Evolutionary conservation across 2,888 invertebrate species (phyloP).

Genomic region (Brachycybe producta): DNA sequence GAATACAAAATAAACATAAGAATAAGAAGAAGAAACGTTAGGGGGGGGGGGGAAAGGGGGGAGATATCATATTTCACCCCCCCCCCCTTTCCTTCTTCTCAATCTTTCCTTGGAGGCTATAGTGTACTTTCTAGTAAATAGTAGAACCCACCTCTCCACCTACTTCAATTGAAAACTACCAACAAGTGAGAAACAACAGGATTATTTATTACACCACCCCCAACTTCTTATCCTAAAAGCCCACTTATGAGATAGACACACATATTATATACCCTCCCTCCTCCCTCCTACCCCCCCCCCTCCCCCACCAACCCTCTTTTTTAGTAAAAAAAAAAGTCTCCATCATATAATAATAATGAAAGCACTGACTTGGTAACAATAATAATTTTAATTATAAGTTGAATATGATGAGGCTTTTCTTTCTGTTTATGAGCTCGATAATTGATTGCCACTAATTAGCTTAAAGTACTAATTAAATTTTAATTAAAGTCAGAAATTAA

Average conservation of each 20-base stretch:
- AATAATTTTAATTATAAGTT: constrained; percentile 22
- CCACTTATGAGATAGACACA: neutral
- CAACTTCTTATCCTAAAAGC: neutral
- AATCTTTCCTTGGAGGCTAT: no score
- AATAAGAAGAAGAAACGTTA: no score
- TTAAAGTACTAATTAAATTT: constrained; percentile 23
- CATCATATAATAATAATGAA: neutral
- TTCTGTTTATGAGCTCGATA: constrained; percentile 22
- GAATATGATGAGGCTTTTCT: constrained; percentile 21
- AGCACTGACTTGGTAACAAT: constrained; percentile 19
- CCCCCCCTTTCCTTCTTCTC: no score
- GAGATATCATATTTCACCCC: no score
- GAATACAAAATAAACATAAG: no score
- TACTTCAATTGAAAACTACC: no score
- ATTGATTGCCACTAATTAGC: constrained; percentile 23
- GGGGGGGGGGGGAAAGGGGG: no score
- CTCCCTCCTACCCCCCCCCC: neutral
- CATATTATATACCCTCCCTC: constrained; percentile 2
- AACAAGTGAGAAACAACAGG: no score
- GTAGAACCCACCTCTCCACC: no score
- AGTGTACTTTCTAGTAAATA: no score
- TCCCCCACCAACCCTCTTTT: neutral
- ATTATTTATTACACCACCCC: no score
- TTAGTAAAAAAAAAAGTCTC: constrained; percentile 1
- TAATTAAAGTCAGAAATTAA: constrained; percentile 23